These are phyloP conservation scores for Drosophila novamexicana DNA, from an alignment of 1,140 invertebrate species.

Conservation along the genomic window DNA sequence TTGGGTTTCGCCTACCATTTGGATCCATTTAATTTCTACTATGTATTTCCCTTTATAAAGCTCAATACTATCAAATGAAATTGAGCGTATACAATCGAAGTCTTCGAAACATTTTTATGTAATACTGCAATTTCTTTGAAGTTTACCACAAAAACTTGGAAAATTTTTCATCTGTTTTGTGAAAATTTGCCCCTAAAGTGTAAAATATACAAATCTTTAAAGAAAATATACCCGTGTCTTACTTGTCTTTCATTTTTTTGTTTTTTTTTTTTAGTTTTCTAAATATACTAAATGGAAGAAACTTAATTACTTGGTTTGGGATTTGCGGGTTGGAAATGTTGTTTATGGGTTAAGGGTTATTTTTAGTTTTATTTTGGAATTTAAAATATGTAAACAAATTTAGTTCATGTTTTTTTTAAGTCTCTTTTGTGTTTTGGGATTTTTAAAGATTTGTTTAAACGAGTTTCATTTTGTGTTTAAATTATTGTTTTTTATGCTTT, in stretches of 20 bases:
- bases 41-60: slow-evolving; percentile 49
- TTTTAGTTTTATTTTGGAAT: slow-evolving; percentile 63
- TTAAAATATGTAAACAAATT: slow-evolving; percentile 72
- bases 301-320: slow-evolving; percentile 52
- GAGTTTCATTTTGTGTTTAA: slow-evolving; percentile 62
- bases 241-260: slow-evolving; percentile 19
- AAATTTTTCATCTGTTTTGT: slow-evolving; percentile 39
- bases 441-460: slow-evolving; percentile 62
- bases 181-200: slow-evolving; percentile 55
- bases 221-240: slow-evolving; percentile 76
- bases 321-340: slow-evolving; percentile 32
- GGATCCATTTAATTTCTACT: slow-evolving; percentile 52
- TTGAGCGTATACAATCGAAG: slow-evolving; percentile 59
- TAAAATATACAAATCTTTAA: slow-evolving; percentile 73
- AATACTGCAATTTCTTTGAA: slow-evolving; percentile 53
- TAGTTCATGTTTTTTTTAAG: slow-evolving; percentile 63
- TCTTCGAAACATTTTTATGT: slow-evolving; percentile 55
- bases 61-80: slow-evolving; percentile 46
- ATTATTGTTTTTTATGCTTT: slow-evolving; percentile 56
- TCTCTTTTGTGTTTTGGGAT: slow-evolving; percentile 59
- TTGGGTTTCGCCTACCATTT: slow-evolving; percentile 59
- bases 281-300: slow-evolving; percentile 63
- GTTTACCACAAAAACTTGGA: slow-evolving; percentile 45
- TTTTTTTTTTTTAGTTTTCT: slow-evolving; percentile 15
- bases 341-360: slow-evolving; percentile 43